These are phyloP conservation scores for Microdon myrmicae DNA, from an alignment of 2,888 invertebrate genomes.

Conservation along the genomic window DNA sequence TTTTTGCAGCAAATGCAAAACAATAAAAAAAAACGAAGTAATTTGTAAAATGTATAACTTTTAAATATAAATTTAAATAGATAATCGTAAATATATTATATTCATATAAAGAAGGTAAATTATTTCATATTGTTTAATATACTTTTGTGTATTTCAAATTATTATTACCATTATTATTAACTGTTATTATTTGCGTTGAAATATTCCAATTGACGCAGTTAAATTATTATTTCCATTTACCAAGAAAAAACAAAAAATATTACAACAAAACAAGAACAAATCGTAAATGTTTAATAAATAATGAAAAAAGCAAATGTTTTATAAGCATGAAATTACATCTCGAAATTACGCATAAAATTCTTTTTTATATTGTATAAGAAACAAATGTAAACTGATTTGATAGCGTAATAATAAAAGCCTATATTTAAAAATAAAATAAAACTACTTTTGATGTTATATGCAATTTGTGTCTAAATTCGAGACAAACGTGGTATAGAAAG, in stretches of 20 bases:
- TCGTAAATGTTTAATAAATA: slow-evolving; percentile 48
- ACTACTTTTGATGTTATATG: no score
- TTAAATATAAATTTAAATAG: slow-evolving; percentile 45
- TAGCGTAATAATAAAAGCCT: slow-evolving; percentile 50
- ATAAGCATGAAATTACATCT: slow-evolving; percentile 42
- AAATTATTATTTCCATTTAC: slow-evolving; percentile 28
- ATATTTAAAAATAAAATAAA: slow-evolving; percentile 40
- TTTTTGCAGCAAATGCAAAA: slow-evolving; percentile 46
- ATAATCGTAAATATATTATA: slow-evolving; percentile 46
- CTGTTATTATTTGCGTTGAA: slow-evolving; percentile 46
- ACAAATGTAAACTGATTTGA: slow-evolving; percentile 50
- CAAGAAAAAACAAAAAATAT: slow-evolving; percentile 14
- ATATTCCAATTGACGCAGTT: slow-evolving; percentile 44
- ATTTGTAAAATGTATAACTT: slow-evolving; percentile 50
- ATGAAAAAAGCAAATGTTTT: slow-evolving; percentile 51
- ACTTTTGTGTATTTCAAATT: slow-evolving; percentile 39
- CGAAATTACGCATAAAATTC: slow-evolving; percentile 44
- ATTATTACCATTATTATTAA: slow-evolving; percentile 39
- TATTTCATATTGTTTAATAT: slow-evolving; percentile 46
- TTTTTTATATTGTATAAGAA: slow-evolving; percentile 50
- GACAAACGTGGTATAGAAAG: no score
- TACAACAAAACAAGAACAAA: slow-evolving; percentile 7
- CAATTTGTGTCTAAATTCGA: no score
- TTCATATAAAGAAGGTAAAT: slow-evolving; percentile 35
- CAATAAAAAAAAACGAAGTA: slow-evolving; percentile 35